These are phyloP conservation scores for Pyrgus malvae DNA, from an alignment of 2,888 invertebrate species.

Conservation along the genomic window DNA sequence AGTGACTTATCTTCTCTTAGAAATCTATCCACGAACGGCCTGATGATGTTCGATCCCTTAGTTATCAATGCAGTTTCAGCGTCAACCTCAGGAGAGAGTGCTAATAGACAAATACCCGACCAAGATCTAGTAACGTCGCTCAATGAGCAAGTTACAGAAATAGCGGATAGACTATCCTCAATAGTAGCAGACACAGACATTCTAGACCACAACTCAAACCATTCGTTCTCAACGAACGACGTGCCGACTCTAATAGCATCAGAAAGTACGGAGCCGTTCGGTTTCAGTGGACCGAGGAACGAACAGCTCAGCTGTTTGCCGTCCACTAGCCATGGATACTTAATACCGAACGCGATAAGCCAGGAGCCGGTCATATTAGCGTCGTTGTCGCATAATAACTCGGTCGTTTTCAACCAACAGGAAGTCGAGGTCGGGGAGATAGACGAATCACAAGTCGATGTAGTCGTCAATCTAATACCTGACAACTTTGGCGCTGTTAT, in stretches of 20 bases:
- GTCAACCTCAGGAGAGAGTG: slow-evolving; percentile 51
- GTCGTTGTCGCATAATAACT: slow-evolving; percentile 74
- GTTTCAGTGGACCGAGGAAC: slow-evolving; percentile 56
- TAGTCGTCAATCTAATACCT: slow-evolving; percentile 60
- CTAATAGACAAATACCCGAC: slow-evolving; percentile 64
- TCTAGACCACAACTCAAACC: slow-evolving; percentile 58
- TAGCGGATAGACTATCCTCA: slow-evolving; percentile 70
- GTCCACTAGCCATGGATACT: slow-evolving; percentile 84
- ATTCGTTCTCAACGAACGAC: slow-evolving; percentile 73
- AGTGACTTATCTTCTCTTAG: slow-evolving; percentile 64
- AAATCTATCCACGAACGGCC: slow-evolving; percentile 72
- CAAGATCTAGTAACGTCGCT: slow-evolving; percentile 72
- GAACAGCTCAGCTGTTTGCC: slow-evolving; percentile 78
- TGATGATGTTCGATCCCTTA: slow-evolving; percentile 77
- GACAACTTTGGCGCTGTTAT: slow-evolving; percentile 69
- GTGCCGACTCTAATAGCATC: slow-evolving; percentile 64
- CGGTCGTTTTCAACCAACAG: slow-evolving; percentile 69
- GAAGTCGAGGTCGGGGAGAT: slow-evolving; percentile 48
- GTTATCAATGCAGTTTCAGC: slow-evolving; percentile 66
- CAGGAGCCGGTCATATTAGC: slow-evolving; percentile 81
- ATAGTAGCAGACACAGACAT: slow-evolving; percentile 66
- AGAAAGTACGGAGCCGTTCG: slow-evolving; percentile 52
- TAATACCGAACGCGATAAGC: slow-evolving; percentile 83
- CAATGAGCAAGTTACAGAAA: slow-evolving; percentile 76
- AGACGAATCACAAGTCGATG: slow-evolving; percentile 55